phyloP scores from a whole-genome alignment of 1,140 invertebrate species.

The Cydia fagiglandana region DNA sequence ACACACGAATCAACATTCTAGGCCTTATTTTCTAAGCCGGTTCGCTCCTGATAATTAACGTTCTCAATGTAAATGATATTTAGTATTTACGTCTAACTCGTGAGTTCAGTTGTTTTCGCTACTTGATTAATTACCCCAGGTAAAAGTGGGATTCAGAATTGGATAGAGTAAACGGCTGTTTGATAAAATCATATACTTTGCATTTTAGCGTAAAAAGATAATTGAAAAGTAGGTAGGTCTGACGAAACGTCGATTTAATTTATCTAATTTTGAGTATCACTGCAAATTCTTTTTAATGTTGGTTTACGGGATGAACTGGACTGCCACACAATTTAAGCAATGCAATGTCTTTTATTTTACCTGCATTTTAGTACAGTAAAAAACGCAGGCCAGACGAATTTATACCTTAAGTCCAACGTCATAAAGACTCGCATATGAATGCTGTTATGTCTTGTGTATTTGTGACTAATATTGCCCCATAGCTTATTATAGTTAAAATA shows the following conservation, averaged over 20 bases:
- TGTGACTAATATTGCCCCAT: too few relatives aligned
- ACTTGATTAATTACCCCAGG: neutral
- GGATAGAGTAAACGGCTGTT: neutral
- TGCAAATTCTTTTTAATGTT: neutral
- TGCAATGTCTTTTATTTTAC: too few relatives aligned
- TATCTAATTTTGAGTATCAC: neutral
- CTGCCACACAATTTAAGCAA: neutral
- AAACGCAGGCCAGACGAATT: too few relatives aligned
- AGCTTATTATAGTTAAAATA: neutral
- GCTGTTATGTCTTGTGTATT: too few relatives aligned
- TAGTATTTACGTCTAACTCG: slow-evolving; percentile 3
- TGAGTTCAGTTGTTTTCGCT: neutral
- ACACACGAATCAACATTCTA: too few relatives aligned
- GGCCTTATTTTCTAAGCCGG: slow-evolving; percentile 27
- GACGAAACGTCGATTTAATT: neutral
- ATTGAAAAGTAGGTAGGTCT: neutral
- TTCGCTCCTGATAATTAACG: slow-evolving; percentile 23
- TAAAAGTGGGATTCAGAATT: neutral
- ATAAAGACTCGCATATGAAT: too few relatives aligned
- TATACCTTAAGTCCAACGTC: too few relatives aligned
- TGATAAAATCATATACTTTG: neutral
- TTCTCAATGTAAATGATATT: slow-evolving; percentile 20
- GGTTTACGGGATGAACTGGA: neutral
- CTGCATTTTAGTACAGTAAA: neutral
- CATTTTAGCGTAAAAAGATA: too few relatives aligned